Base-by-base conservation (phyloP, 2,113 vertebrate genomes). In the Phaetusa simplex region DNA sequence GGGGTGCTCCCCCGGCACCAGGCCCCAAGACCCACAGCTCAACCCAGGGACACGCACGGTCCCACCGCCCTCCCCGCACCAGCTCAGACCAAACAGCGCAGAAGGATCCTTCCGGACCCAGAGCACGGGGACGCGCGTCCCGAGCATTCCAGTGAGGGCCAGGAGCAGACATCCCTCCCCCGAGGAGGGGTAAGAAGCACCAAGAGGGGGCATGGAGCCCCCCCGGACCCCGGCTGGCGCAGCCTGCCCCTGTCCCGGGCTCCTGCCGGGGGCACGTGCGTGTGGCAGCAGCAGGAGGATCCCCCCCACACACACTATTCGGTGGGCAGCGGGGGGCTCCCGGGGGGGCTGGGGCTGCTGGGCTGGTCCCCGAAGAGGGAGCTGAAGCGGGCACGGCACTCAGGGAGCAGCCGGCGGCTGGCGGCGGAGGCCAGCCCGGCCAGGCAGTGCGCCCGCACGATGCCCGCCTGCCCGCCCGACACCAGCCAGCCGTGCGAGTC, bases 391-490 rank as follows among this genome's bases (percentile, higher is more conserved):
- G 97, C 97, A 72, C 84, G 97, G 93, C 97, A 96, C 88, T 98
- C 96, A 0, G 66, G 88, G 38, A 99, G 97, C 58, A 98, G 94
- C 89, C 96, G 97, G 43, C 71, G 86, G 78, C 97, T 91, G 29
- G 98, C n/a, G 0, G 96, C 40, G 1, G 95, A 97, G 56, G 96
- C 98, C 96, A 99, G 96, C 27, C 98, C 97, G 13, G 89, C 96
- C 52, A 99, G 45, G 78, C 99, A 99, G 98, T 99, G 98, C 3
- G 97, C 98, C 50, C 99, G 98, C 91, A 99, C 98, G 30, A 99
- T 98, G 40, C 99, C 99, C 0, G 99, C 97, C 97, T 99, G 99
- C 30, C 99, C 99, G 0, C 95, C 99, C 0, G 99, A 99, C 59
- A 97, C 97, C 89, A 99, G 67, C 99, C 99, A 99, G 56, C 96